These are phyloP conservation scores for Drosophila novamexicana DNA, from an alignment of 1,140 invertebrate species.

Conservation along the genomic window DNA sequence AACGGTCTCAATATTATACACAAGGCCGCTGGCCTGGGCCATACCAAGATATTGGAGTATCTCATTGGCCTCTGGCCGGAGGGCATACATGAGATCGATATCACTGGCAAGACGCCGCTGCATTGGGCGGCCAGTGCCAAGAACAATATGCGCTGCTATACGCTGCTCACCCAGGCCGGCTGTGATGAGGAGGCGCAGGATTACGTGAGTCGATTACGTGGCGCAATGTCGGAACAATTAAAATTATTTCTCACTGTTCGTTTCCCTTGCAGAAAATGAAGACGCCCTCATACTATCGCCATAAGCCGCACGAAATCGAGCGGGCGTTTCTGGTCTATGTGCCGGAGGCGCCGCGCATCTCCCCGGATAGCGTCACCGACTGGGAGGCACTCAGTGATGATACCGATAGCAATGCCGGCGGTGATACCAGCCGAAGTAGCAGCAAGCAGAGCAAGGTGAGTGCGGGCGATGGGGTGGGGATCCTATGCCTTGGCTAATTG, in stretches of 20 bases:
- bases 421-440: conserved; percentile 43
- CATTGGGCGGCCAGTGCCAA: conserved; percentile 94
- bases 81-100: conserved; percentile 88
- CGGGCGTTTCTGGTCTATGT: conserved; percentile 88
- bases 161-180: conserved; percentile 90
- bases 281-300: conserved; percentile 91
- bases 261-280: conserved; percentile 90
- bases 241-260: conserved; percentile 36
- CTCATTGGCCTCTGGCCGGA: conserved; percentile 90
- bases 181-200: conserved; percentile 92
- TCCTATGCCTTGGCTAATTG: conserved; percentile 20
- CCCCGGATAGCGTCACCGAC: conserved; percentile 89
- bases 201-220: conserved; percentile 87
- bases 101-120: conserved; percentile 94
- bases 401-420: conserved; percentile 45
- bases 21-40: conserved; percentile 92
- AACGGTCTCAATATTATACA: conserved; percentile 93
- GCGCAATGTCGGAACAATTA: conserved; percentile 36
- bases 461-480: background rate
- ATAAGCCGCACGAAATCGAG: conserved; percentile 90
- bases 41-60: conserved; percentile 89
- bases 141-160: conserved; percentile 90
- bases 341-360: conserved; percentile 91
- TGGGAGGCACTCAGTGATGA: conserved; percentile 86
- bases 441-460: conserved; percentile 56